These are phyloP conservation scores for Phenganax subtilis DNA, from an alignment of 92 coral and sea anemone species.

Conservation along the genomic window DNA sequence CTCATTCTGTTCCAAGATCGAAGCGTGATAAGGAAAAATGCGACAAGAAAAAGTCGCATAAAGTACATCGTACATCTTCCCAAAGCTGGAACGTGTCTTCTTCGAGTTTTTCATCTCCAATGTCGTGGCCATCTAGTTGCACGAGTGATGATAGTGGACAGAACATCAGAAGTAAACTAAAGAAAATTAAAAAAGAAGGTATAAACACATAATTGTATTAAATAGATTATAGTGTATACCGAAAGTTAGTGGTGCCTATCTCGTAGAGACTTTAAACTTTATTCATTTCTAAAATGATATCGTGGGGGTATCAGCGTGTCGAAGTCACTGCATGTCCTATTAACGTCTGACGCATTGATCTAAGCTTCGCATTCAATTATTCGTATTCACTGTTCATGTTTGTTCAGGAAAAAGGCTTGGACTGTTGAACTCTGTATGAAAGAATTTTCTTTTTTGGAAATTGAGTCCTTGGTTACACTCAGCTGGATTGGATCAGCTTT, in stretches of 20 bases:
- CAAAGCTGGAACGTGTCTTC: conserved; percentile 94
- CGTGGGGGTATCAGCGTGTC: too few relatives aligned
- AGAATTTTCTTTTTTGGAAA: too few relatives aligned
- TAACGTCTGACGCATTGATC: too few relatives aligned
- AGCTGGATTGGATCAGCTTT: too few relatives aligned
- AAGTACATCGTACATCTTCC: not conserved
- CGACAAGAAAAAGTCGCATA: conserved; percentile 24
- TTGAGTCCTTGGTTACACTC: too few relatives aligned
- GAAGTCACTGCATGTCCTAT: too few relatives aligned
- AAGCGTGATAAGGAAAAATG: conserved; percentile 15
- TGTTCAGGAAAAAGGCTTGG: too few relatives aligned
- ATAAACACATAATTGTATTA: not conserved
- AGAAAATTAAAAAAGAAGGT: conserved; percentile 94
- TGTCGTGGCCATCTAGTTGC: conserved; percentile 63
- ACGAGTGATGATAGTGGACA: conserved; percentile 63
- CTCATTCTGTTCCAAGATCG: conserved; percentile 2
- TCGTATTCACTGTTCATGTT: too few relatives aligned
- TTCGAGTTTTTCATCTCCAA: conserved; percentile 50
- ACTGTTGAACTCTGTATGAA: too few relatives aligned
- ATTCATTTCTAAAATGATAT: too few relatives aligned
- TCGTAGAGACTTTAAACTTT: too few relatives aligned
- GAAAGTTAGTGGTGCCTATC: not conserved
- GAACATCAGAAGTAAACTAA: conserved; percentile 79
- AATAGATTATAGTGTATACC: not conserved
- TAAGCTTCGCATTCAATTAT: too few relatives aligned